Conservation (phyloP, 2,888 invertebrate species). For the Callyntrura guangdongensis region DNA sequence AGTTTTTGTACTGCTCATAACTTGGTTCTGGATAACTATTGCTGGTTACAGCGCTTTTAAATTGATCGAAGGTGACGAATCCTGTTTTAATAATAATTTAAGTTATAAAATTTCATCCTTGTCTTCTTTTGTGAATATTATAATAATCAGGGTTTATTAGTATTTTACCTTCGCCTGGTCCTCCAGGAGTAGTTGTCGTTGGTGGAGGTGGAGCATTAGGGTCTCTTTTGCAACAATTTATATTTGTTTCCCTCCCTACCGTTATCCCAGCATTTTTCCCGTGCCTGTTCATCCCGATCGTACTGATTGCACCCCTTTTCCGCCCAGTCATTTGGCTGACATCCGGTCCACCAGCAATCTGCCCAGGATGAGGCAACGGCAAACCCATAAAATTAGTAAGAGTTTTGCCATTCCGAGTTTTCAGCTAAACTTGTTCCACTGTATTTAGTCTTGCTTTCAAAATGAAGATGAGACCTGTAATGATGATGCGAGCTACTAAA, state of each 20-base stretch:
- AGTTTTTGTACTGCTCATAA: constrained; percentile 68
- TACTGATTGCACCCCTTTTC: constrained; percentile 56
- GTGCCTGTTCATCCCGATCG: constrained; percentile 39
- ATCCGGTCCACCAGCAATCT: constrained; percentile 70
- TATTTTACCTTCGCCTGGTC: neutral
- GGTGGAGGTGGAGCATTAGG: too few relatives aligned
- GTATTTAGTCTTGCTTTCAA: neutral
- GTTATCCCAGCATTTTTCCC: constrained; percentile 45
- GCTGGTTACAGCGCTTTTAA: constrained; percentile 76
- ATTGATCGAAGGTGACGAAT: constrained; percentile 70
- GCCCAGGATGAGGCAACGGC: constrained; percentile 21
- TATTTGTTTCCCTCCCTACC: constrained; percentile 62
- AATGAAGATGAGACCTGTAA: neutral
- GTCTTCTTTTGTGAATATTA: neutral
- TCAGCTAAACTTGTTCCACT: neutral
- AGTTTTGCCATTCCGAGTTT: constrained; percentile 15
- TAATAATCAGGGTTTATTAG: neutral
- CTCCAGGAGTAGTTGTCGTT: constrained; percentile 51
- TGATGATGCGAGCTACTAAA: constrained; percentile 12
- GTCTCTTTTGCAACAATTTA: neutral
- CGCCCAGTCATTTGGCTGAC: constrained; percentile 68
- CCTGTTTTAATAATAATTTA: constrained; percentile 26
- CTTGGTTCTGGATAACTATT: constrained; percentile 81
- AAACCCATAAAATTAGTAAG: constrained; percentile 39
- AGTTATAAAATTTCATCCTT: constrained; percentile 3